Evolutionary conservation across 2,888 invertebrate genomes (phyloP).

Genomic region (Plebejus anna): DNA sequence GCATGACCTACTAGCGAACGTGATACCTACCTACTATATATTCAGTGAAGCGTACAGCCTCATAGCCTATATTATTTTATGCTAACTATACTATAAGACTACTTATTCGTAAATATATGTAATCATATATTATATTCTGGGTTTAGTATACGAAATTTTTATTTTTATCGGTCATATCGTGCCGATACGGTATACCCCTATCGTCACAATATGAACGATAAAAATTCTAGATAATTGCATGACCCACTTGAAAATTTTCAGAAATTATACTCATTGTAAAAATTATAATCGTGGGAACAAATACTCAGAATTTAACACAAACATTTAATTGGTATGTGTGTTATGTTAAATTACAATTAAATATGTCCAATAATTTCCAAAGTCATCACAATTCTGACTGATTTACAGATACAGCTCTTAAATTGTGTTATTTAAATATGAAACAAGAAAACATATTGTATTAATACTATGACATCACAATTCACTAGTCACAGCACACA

Average conservation of each 20-base stretch:
- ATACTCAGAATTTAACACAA: neutral
- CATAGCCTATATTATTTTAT: neutral
- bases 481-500: too few species aligned
- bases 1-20: conserved; percentile 15
- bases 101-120: too few species aligned
- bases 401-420: too few species aligned
- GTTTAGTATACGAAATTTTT: too few species aligned
- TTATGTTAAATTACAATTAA: neutral
- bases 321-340: neutral
- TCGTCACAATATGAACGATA: too few species aligned
- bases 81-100: too few species aligned
- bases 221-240: neutral
- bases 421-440: too few species aligned
- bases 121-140: too few species aligned
- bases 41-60: conserved; percentile 21
- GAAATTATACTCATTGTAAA: neutral
- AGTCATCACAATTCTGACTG: neutral
- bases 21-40: neutral
- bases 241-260: neutral
- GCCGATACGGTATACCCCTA: too few species aligned
- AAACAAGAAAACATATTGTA: too few species aligned
- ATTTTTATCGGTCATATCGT: too few species aligned
- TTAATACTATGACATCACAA: too few species aligned
- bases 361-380: neutral
- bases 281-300: neutral